Evolutionary conservation across 2,113 vertebrate species (phyloP).

Genomic region (Nyctereutes procyonoides): DNA sequence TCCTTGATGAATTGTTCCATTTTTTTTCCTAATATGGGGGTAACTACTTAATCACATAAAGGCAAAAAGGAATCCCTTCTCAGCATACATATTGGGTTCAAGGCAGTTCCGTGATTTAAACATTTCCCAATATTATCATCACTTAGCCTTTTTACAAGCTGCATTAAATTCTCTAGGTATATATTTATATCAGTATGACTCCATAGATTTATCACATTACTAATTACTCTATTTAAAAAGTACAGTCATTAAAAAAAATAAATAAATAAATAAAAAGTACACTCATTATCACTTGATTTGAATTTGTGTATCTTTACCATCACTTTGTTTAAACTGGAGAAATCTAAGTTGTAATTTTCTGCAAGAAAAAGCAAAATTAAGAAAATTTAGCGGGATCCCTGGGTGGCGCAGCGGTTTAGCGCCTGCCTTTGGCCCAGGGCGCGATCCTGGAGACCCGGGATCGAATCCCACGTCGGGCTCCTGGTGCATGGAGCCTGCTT

Average conservation of each 20-base stretch:
- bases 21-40: background rate
- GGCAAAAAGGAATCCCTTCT: background rate
- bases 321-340: background rate
- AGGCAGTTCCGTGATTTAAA: background rate
- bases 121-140: background rate
- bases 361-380: conserved; percentile 20
- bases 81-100: background rate
- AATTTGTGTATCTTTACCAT: background rate
- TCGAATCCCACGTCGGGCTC: too few relatives aligned
- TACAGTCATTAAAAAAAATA: background rate
- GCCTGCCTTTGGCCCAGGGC: too few relatives aligned
- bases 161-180: background rate
- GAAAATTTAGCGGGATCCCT: background rate
- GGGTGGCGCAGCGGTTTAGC: too few relatives aligned
- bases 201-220: background rate
- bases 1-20: background rate
- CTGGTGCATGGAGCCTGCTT: too few relatives aligned
- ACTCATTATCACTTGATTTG: background rate
- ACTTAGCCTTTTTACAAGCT: conserved; percentile 39
- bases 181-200: background rate
- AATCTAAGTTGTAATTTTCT: background rate
- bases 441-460: too few relatives aligned
- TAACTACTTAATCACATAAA: background rate
- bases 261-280: conserved; percentile 34
- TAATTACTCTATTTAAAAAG: conserved; percentile 29